phyloP scores from a whole-genome alignment of 2,888 invertebrate genomes.

The Xanthorhoe designata region DNA sequence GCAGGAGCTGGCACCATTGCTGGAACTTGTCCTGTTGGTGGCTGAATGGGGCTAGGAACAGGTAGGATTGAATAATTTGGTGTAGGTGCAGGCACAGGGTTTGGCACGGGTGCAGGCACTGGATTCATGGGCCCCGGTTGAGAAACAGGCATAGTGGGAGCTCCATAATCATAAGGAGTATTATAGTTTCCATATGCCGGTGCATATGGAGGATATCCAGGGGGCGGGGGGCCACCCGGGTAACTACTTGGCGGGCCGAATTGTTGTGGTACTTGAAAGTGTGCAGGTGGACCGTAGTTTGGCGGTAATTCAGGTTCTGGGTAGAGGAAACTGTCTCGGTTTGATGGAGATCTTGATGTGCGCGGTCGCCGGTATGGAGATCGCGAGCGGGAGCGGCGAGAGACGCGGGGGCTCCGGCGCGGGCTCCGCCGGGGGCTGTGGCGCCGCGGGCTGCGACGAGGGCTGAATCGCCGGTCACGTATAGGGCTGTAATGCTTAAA shows the following conservation, averaged over 20 bases:
- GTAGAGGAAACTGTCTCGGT: constrained; percentile 39
- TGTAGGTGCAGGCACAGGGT: constrained; percentile 53
- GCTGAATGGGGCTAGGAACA: constrained; percentile 37
- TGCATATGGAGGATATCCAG: constrained; percentile 42
- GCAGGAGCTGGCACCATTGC: constrained; percentile 54
- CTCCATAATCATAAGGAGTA: constrained; percentile 58
- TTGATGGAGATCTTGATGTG: constrained; percentile 45
- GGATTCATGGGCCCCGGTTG: constrained; percentile 43
- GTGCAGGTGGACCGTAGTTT: constrained; percentile 28
- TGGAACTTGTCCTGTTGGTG: constrained; percentile 45
- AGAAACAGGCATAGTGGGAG: constrained; percentile 49
- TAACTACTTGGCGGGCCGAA: constrained; percentile 37
- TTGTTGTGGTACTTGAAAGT: constrained; percentile 34
- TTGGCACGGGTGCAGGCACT: constrained; percentile 50
- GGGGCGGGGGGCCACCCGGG: constrained; percentile 24
- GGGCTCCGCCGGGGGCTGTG: constrained; percentile 48
- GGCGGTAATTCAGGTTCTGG: constrained; percentile 31
- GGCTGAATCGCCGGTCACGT: constrained; percentile 28
- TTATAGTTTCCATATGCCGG: constrained; percentile 55
- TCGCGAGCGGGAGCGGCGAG: constrained; percentile 42
- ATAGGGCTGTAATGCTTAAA: constrained; percentile 39
- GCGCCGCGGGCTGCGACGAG: constrained; percentile 41
- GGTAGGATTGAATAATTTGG: constrained; percentile 23
- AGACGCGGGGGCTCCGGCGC: constrained; percentile 40
- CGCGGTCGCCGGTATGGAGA: constrained; percentile 43